phyloP scores from a whole-genome alignment of 2,113 vertebrate species.

The Oenanthe oenanthe region DNA sequence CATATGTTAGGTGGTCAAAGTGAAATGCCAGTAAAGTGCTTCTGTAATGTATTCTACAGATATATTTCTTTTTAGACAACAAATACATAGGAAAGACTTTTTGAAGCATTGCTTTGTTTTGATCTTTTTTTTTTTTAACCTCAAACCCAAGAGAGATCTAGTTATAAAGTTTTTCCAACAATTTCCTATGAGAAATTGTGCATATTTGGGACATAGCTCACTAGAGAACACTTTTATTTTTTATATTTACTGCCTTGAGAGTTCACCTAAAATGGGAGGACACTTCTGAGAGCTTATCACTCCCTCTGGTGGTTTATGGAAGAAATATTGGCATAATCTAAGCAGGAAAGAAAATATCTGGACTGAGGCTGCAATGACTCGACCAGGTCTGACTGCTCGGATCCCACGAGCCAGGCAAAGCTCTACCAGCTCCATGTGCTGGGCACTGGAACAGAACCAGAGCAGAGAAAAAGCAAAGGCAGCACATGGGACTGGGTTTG shows the following conservation, averaged over 20 bases:
- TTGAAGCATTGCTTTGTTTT: not conserved
- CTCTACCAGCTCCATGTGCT: not conserved
- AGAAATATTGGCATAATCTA: not conserved
- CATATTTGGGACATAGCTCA: not conserved
- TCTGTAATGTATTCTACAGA: not conserved
- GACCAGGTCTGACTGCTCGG: rapidly evolving
- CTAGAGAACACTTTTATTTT: not conserved
- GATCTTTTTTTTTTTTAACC: not conserved
- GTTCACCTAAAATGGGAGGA: not conserved
- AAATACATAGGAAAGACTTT: not conserved
- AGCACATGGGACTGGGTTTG: not conserved
- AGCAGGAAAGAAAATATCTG: not conserved
- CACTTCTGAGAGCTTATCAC: not conserved
- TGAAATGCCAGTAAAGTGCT: not conserved
- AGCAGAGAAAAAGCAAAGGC: not conserved
- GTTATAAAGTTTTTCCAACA: not conserved
- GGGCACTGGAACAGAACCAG: not conserved
- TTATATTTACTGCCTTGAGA: not conserved
- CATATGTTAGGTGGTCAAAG: not conserved
- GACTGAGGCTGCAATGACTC: not conserved
- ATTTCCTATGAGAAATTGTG: not conserved
- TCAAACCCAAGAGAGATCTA: not conserved
- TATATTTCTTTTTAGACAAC: not conserved
- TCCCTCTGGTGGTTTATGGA: constrained; percentile 46
- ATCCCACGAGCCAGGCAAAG: not conserved